These are phyloP conservation scores for Leptopterna dolabrata DNA, from an alignment of 2,888 invertebrate genomes.

Conservation along the genomic window DNA sequence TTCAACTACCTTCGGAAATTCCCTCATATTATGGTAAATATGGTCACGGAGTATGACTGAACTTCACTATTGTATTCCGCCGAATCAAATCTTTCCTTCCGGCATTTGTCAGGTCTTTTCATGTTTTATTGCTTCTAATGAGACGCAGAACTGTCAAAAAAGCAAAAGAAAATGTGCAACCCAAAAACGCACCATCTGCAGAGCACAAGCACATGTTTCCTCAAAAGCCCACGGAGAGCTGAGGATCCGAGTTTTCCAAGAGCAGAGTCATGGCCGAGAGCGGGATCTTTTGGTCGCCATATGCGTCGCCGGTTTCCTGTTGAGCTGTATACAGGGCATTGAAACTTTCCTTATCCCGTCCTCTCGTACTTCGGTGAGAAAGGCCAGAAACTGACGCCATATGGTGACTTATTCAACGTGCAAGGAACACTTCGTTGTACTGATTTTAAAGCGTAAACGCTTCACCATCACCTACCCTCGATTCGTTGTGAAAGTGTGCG, in stretches of 20 bases:
- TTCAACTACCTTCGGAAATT: too few relatives aligned
- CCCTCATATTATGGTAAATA: too few relatives aligned
- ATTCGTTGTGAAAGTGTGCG: too few relatives aligned
- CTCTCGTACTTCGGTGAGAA: not conserved
- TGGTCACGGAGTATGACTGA: too few relatives aligned
- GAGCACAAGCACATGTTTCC: not conserved
- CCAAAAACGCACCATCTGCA: not conserved
- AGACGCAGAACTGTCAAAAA: not conserved
- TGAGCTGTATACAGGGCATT: not conserved
- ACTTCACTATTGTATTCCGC: too few relatives aligned
- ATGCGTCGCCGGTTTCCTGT: not conserved
- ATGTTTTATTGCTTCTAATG: not conserved
- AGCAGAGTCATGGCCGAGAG: not conserved
- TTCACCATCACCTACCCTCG: too few relatives aligned
- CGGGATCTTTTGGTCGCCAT: not conserved
- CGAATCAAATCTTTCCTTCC: too few relatives aligned
- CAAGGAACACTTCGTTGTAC: not conserved
- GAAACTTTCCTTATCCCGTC: not conserved
- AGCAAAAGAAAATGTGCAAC: not conserved
- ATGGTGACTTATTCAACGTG: not conserved
- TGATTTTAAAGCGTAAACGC: not conserved
- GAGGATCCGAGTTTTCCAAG: not conserved
- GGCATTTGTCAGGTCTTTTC: not conserved
- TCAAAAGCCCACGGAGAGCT: not conserved
- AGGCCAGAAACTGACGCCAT: not conserved